Evolutionary conservation across 1,140 invertebrate species (phyloP).

Genomic region (Drosophila kikkawai): DNA sequence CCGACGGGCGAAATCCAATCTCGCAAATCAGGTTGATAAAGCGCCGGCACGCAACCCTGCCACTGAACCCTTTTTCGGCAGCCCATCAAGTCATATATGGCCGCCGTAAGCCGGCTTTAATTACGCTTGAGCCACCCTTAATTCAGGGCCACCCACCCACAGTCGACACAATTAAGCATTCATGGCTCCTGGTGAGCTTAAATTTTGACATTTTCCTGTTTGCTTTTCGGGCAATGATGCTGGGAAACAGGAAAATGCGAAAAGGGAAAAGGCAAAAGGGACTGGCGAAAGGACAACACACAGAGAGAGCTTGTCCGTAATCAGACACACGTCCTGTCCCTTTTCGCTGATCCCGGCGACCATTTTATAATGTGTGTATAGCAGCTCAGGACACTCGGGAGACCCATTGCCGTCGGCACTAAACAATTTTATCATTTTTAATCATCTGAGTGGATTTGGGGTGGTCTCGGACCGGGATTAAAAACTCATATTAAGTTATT

Average conservation of each 20-base stretch:
- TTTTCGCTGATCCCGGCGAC: conserved; percentile 76
- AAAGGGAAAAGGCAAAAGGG: background rate
- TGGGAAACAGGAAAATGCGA: background rate
- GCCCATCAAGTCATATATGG: conserved; percentile 64
- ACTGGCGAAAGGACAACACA: conserved; percentile 19
- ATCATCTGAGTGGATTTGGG: conserved; percentile 80
- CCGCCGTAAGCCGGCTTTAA: conserved; percentile 75
- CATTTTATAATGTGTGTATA: conserved; percentile 85
- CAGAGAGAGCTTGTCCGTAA: conserved; percentile 33
- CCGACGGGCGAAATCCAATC: conserved; percentile 65
- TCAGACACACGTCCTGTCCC: conserved; percentile 57
- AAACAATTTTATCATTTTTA: conserved; percentile 85
- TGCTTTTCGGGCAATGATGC: conserved; percentile 52
- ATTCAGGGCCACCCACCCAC: conserved; percentile 13
- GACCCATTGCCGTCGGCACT: conserved; percentile 76
- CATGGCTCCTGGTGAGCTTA: conserved; percentile 73
- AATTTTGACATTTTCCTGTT: conserved; percentile 81
- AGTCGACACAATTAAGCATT: conserved; percentile 79
- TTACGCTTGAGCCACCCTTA: conserved; percentile 53
- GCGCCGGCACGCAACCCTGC: conserved; percentile 76
- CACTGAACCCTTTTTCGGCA: conserved; percentile 60
- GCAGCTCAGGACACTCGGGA: conserved; percentile 79
- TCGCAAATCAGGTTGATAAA: conserved; percentile 82
- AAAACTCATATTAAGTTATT: conserved; percentile 85
- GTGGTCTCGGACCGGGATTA: conserved; percentile 70